Evolutionary conservation across 2,113 vertebrate genomes (phyloP).

Genomic region (Rhinichthys klamathensis): DNA sequence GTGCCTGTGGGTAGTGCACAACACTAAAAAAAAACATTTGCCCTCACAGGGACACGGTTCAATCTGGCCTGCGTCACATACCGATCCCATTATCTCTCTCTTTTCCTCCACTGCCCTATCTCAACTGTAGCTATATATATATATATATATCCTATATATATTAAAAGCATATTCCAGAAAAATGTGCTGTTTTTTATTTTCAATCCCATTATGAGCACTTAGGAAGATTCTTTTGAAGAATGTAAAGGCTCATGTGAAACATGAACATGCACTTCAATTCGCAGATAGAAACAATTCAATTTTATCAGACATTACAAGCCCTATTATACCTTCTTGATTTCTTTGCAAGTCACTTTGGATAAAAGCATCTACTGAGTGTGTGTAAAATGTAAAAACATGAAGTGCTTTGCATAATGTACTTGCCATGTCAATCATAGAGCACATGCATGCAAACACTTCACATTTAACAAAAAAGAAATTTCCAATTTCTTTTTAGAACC

Average conservation of each 20-base stretch:
- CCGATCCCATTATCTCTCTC: neutral
- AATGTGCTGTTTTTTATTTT: neutral
- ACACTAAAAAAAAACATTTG: neutral
- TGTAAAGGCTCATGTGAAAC: neutral
- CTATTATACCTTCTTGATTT: neutral
- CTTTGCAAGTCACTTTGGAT: neutral
- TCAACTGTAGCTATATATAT: neutral
- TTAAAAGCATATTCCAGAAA: neutral
- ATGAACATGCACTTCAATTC: neutral
- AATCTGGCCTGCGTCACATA: constrained; percentile 9
- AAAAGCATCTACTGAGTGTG: neutral
- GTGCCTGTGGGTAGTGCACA: neutral
- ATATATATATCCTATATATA: no score
- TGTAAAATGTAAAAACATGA: neutral
- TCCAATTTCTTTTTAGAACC: neutral
- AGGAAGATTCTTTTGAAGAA: constrained; percentile 22
- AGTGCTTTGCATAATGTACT: constrained; percentile 14
- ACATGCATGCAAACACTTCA: neutral
- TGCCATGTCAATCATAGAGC: neutral
- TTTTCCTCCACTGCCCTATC: neutral
- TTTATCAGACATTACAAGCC: neutral
- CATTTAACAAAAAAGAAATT: neutral
- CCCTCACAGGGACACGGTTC: neutral
- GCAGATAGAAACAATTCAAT: neutral
- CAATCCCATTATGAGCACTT: neutral